Evolutionary conservation across 1,140 invertebrate species (phyloP).

Genomic region (Adoxophyes honmai): DNA sequence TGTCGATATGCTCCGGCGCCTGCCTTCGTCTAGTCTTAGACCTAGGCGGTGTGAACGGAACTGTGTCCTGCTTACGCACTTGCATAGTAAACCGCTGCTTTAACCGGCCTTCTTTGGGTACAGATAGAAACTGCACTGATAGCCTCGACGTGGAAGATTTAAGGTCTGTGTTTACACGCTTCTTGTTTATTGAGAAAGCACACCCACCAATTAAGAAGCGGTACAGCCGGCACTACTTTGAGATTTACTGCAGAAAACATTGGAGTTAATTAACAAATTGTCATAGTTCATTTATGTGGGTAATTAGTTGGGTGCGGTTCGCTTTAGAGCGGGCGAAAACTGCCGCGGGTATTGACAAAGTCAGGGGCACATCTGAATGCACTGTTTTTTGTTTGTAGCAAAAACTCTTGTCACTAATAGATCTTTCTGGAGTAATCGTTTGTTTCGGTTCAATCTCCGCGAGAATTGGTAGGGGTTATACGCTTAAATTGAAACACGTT

Average conservation of each 20-base stretch:
- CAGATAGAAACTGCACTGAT: background rate
- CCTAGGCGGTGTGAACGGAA: constrained; percentile 39
- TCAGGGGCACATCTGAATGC: background rate
- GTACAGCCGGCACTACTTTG: background rate
- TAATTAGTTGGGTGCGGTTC: background rate
- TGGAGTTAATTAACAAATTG: background rate
- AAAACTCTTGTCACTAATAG: background rate
- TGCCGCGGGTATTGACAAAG: background rate
- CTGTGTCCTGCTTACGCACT: constrained; percentile 43
- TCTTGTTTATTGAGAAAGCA: constrained; percentile 9
- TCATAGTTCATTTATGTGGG: background rate
- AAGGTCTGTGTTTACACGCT: background rate
- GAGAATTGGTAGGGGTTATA: no score
- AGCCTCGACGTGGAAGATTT: background rate
- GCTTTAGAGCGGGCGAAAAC: background rate
- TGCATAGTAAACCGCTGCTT: constrained; percentile 19
- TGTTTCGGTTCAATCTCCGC: no score
- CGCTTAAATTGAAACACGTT: no score
- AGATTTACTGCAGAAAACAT: background rate
- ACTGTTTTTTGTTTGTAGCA: background rate
- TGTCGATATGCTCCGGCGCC: constrained; percentile 41
- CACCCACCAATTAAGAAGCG: constrained; percentile 7
- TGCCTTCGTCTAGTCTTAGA: constrained; percentile 32
- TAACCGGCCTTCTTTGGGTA: background rate
- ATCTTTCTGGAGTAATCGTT: background rate